A percentile compares a stretch with the other conserved stretches of the same genome.
Conservation (phyloP, 2,113 vertebrate genomes). For the Uria aalge region DNA sequence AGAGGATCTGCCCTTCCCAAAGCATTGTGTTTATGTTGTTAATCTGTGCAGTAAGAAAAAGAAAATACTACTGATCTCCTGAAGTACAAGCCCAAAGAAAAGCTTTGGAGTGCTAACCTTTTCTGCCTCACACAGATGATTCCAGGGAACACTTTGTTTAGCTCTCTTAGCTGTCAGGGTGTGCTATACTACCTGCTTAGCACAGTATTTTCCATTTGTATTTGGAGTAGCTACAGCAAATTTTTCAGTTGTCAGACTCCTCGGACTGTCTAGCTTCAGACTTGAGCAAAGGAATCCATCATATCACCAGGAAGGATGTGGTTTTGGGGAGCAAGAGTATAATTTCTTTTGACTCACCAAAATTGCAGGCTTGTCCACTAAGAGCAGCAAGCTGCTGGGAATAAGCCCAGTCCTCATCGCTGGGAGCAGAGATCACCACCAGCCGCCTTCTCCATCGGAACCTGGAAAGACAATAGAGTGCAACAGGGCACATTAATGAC, state of each 20-base stretch:
- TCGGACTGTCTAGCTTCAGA: not conserved
- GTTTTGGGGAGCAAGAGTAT: constrained; percentile 6
- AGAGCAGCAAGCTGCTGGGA: constrained; percentile 95
- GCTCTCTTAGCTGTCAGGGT: not conserved
- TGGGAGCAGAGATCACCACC: constrained; percentile 94
- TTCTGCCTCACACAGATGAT: not conserved
- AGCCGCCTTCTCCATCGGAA: constrained; percentile 96
- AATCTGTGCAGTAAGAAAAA: not conserved
- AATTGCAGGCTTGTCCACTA: constrained; percentile 95
- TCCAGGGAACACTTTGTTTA: not conserved
- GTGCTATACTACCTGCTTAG: not conserved
- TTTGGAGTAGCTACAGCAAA: not conserved
- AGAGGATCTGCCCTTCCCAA: not conserved
- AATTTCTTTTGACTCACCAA: constrained; percentile 82
- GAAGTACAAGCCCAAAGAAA: not conserved
- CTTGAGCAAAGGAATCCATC: not conserved
- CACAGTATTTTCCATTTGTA: not conserved
- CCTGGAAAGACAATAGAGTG: constrained; percentile 69
- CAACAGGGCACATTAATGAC: not conserved
- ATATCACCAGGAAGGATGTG: constrained; percentile 36
- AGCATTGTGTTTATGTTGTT: not conserved
- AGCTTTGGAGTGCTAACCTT: not conserved
- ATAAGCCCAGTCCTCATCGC: constrained; percentile 96
- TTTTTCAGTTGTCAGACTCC: not conserved
- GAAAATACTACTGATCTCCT: not conserved